Percentiles rank a stretch among this genome's conserved stretches.
These are phyloP conservation scores for Diorhabda sublineata DNA, from an alignment of 1,140 invertebrate genomes.

Conservation along the genomic window DNA sequence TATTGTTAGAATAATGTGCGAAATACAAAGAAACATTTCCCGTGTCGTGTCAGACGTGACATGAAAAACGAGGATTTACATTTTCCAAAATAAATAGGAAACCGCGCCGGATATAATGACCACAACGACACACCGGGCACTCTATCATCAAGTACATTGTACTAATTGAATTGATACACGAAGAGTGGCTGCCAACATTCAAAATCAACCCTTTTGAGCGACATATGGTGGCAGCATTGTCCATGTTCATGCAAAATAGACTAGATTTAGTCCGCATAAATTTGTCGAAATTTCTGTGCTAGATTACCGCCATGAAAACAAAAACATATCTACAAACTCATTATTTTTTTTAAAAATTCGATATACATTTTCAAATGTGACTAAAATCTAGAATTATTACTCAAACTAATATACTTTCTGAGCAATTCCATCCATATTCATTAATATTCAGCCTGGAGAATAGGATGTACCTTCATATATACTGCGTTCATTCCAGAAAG, in stretches of 20 bases:
- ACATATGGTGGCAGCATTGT: background rate
- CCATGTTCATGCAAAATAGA: slow-evolving; percentile 2
- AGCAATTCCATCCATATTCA: too few relatives aligned
- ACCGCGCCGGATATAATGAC: background rate
- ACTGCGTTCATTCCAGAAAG: too few relatives aligned
- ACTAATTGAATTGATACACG: background rate
- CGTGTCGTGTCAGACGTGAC: too few relatives aligned
- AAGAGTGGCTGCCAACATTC: background rate
- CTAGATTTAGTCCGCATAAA: slow-evolving; percentile 2
- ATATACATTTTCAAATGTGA: too few relatives aligned
- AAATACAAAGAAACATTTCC: too few relatives aligned
- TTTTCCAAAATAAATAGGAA: background rate
- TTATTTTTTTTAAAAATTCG: too few relatives aligned
- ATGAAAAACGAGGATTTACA: too few relatives aligned
- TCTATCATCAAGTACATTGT: background rate
- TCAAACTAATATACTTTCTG: too few relatives aligned
- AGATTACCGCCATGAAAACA: background rate
- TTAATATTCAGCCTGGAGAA: too few relatives aligned
- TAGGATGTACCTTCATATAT: too few relatives aligned
- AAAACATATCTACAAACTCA: background rate
- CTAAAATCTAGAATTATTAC: too few relatives aligned
- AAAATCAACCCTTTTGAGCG: background rate
- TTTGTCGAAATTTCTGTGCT: background rate
- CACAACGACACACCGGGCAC: background rate
- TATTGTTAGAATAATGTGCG: too few relatives aligned